phyloP scores from a whole-genome alignment of 1,140 invertebrate genomes.

The Scaptomyza hsui region DNA sequence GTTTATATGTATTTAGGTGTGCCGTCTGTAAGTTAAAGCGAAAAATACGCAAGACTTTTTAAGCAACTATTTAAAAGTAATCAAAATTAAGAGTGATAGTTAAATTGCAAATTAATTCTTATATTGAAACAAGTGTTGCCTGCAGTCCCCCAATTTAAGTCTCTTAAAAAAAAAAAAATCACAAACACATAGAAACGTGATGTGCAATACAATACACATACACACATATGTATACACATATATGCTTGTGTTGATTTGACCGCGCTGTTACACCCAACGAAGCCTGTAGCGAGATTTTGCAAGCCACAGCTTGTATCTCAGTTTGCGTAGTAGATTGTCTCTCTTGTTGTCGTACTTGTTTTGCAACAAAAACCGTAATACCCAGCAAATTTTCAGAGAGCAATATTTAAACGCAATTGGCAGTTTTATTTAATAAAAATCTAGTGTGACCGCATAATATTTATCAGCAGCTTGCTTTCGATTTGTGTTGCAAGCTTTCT shows the following conservation, averaged over 20 bases:
- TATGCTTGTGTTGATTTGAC: slow-evolving; percentile 22
- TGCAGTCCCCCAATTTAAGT: slow-evolving; percentile 35
- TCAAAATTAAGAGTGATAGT: slow-evolving; percentile 29
- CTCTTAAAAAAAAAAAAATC: slow-evolving; percentile 29
- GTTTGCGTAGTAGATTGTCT: slow-evolving; percentile 14
- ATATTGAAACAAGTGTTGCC: slow-evolving; percentile 69
- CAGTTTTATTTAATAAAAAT: slow-evolving; percentile 35
- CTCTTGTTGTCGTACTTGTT: slow-evolving; percentile 37
- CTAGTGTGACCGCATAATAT: slow-evolving; percentile 42
- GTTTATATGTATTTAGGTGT: slow-evolving; percentile 47
- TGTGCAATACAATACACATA: slow-evolving; percentile 4
- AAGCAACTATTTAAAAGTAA: slow-evolving; percentile 42
- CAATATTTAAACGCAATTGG: slow-evolving; percentile 26
- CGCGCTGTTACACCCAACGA: slow-evolving; percentile 34
- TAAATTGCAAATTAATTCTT: slow-evolving; percentile 33
- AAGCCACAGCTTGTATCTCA: slow-evolving; percentile 52
- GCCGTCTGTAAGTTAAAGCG: slow-evolving; percentile 19
- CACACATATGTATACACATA: neutral
- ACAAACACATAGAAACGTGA: slow-evolving; percentile 32
- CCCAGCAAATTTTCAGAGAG: slow-evolving; percentile 11
- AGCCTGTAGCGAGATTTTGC: slow-evolving; percentile 68
- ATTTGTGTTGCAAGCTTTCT: slow-evolving; percentile 3
- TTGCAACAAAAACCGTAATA: slow-evolving; percentile 41
- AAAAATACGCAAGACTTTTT: slow-evolving; percentile 29
- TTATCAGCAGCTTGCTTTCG: slow-evolving; percentile 52